Percentiles rank a stretch among this genome's conserved stretches.
These are phyloP conservation scores for Phortica magna DNA, from an alignment of 2,888 invertebrate species.

Conservation along the genomic window DNA sequence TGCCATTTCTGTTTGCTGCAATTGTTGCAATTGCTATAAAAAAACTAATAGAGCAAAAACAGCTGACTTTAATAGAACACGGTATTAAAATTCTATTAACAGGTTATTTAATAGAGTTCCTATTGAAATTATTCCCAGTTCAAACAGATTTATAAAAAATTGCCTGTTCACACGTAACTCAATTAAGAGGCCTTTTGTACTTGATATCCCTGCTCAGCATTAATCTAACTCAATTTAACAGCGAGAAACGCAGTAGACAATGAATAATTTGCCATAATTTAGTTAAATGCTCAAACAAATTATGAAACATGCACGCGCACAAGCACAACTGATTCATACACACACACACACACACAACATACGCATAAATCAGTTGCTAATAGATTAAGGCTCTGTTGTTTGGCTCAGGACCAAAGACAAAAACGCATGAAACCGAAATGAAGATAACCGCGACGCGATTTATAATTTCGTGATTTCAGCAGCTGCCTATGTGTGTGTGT, in stretches of 20 bases:
- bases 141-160: not conserved
- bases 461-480: no score
- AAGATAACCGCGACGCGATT: slow-evolving; percentile 35
- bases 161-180: not conserved
- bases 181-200: not conserved
- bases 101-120: no score
- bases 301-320: slow-evolving; percentile 34
- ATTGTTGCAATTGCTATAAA: no score
- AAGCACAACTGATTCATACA: not conserved
- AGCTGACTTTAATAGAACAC: no score
- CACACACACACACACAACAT: not conserved
- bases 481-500: no score
- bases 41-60: no score
- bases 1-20: no score
- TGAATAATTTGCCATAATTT: slow-evolving; percentile 19
- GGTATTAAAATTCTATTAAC: no score
- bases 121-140: no score
- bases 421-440: slow-evolving; percentile 37
- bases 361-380: slow-evolving; percentile 1
- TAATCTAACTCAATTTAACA: slow-evolving; percentile 5
- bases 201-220: not conserved
- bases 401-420: slow-evolving; percentile 8
- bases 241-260: slow-evolving; percentile 17
- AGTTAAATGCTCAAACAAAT: slow-evolving; percentile 13
- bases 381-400: not conserved